phyloP scores from a whole-genome alignment of 2,888 invertebrate species.

The Polylopha cassiicola region DNA sequence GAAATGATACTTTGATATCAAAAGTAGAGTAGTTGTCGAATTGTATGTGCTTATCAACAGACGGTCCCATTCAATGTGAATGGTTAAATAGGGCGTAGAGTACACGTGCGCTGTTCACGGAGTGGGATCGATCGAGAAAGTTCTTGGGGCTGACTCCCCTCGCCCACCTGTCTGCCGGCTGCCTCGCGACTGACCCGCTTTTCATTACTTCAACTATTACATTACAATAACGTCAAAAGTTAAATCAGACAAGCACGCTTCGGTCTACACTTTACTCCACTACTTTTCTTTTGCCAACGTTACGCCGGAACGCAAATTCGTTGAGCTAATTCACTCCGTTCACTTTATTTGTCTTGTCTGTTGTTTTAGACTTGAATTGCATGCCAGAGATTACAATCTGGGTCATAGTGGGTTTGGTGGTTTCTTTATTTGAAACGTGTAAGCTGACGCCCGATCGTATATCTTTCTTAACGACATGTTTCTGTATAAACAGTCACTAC shows the following conservation, averaged over 20 bases:
- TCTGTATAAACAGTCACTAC: too few species aligned
- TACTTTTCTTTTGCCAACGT: conserved; percentile 17
- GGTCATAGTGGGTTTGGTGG: conserved; percentile 17
- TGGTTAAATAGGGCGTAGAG: conserved; percentile 29
- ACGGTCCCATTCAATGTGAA: conserved; percentile 28
- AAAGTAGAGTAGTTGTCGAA: conserved; percentile 9
- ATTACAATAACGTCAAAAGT: conserved; percentile 17
- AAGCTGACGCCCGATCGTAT: conserved; percentile 4
- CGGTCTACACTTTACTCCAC: conserved; percentile 8
- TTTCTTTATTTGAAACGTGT: conserved; percentile 15
- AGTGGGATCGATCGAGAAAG: conserved; percentile 34
- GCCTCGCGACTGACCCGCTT: conserved; percentile 31
- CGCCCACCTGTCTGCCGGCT: conserved; percentile 29
- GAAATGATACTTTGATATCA: conserved; percentile 1
- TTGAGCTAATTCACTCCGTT: conserved; percentile 11
- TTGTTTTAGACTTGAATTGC: conserved; percentile 18
- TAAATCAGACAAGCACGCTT: conserved; percentile 10
- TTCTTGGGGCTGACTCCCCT: conserved; percentile 27
- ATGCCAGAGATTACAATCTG: conserved; percentile 21
- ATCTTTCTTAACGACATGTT: conserved; percentile 1
- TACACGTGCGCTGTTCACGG: conserved; percentile 29
- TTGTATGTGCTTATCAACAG: conserved; percentile 13
- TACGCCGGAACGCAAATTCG: conserved; percentile 16
- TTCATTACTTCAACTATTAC: conserved; percentile 24
- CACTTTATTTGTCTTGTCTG: conserved; percentile 17